A percentile compares a stretch with the other conserved stretches of the same genome.
Conservation (phyloP, 2,113 vertebrate genomes). For the Zeus faber region DNA sequence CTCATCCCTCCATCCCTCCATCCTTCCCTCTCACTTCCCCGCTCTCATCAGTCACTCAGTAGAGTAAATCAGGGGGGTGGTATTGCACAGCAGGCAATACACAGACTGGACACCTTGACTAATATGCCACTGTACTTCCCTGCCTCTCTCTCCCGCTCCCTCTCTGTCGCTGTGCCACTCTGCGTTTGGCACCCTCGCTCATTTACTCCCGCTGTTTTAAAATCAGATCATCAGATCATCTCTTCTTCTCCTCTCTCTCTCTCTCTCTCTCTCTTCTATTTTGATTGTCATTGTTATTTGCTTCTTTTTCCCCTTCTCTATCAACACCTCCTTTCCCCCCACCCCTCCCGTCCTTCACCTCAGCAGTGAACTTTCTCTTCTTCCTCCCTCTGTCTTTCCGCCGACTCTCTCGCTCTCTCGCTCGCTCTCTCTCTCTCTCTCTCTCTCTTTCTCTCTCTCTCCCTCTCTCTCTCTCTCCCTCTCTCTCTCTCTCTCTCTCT, state of each 20-base stretch:
- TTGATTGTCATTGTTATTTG: too few species aligned
- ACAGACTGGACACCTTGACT: slow-evolving; percentile 71
- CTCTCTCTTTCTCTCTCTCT: slow-evolving; percentile 1
- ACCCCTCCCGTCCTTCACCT: too few species aligned
- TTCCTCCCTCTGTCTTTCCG: too few species aligned
- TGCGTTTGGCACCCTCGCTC: too few species aligned
- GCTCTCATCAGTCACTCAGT: slow-evolving; percentile 66
- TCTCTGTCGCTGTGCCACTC: slow-evolving; percentile 1
- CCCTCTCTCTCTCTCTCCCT: slow-evolving; percentile 6
- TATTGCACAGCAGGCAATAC: slow-evolving; percentile 76
- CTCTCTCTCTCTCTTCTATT: slow-evolving; percentile 11
- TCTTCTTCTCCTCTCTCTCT: slow-evolving; percentile 26
- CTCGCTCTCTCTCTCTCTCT: slow-evolving; percentile 4
- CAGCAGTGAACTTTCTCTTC: too few species aligned
- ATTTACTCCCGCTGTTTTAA: too few species aligned
- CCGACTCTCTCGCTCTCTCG: slow-evolving; percentile 48
- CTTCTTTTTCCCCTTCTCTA: too few species aligned
- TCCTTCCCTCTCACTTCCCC: slow-evolving; percentile 49
- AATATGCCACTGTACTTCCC: slow-evolving; percentile 67
- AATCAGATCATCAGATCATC: too few species aligned
- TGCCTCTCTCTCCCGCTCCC: slow-evolving; percentile 30
- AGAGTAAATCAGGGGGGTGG: slow-evolving; percentile 73
- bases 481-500: slow-evolving; percentile 41
- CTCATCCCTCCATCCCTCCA: slow-evolving; percentile 57
- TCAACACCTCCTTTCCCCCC: too few species aligned